Base-by-base conservation (phyloP, 2,888 invertebrate genomes). In the Ptilodon capucinus region DNA sequence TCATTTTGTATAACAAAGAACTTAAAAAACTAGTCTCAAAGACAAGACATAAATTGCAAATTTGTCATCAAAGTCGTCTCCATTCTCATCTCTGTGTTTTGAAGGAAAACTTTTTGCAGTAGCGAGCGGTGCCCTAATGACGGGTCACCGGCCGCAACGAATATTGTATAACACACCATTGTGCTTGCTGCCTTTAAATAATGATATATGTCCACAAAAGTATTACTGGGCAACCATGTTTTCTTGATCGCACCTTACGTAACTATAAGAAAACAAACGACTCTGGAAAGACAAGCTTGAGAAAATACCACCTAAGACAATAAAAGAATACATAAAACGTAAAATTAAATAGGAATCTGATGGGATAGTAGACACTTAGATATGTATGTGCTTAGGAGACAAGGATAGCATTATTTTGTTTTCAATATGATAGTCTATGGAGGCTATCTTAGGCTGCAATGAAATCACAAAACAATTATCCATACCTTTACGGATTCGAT, bases 101-200 rank as follows among this genome's bases (percentile, higher is more conserved):
- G 49, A 62, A 66, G 61, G 69, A 68, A 74, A 80, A 77, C 74
- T 80, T 81, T 81, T 81, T 77, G 74, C 71, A 64, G 68, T 60
- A 61, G 60, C 49, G 53, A 65, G 59, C 53, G 53, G 57, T 61
- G 67, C 74, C 70, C 70, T 76, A 78, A 78, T 79, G 79, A 78
- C 71, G 68, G 71, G 76, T 67, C 71, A 68, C 64, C 67, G 65
- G 52, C 67, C 57, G 59, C 54, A 61, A 60, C 68, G 64, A 74
- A 76, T 71, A 71, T 71, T 63, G 68, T 67, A 71, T 71, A 70
- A 71, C 69, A 61, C 64, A 68, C 64, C 56, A 68, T 70, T 72
- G 73, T 71, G 54, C 54, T 55, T 48, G 48, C 51, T 51, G 48
- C 43, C 48, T 46, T 51, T 54, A 44, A 52, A 36, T 58, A 49